A percentile compares a stretch with the other conserved stretches of the same genome.
Evolutionary conservation across 2,888 invertebrate genomes (phyloP).

Genomic region (Eilema sororculum): DNA sequence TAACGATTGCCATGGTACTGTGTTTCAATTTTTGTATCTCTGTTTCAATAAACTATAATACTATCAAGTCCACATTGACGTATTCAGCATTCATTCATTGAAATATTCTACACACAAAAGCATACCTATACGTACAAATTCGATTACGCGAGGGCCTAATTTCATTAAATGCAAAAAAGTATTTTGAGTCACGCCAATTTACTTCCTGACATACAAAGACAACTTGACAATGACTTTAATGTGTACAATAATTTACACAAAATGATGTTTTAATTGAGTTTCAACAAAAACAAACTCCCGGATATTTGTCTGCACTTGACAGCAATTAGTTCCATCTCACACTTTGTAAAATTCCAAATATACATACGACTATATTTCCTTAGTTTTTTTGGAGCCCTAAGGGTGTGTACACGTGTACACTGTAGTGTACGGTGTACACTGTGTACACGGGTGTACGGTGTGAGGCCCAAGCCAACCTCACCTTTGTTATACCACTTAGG

Average conservation of each 20-base stretch:
- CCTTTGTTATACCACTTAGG: too few species aligned
- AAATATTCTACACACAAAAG: background rate
- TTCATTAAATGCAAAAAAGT: conserved; percentile 12
- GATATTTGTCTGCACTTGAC: background rate
- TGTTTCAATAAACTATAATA: background rate
- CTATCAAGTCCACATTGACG: background rate
- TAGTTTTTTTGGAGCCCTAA: too few species aligned
- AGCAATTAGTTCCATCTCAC: background rate
- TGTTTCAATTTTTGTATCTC: too few species aligned
- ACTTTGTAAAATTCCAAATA: background rate
- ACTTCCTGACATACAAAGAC: conserved; percentile 25
- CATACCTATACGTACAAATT: conserved; percentile 1
- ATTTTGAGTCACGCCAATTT: conserved; percentile 18
- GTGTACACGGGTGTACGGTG: too few species aligned
- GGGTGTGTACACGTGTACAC: too few species aligned
- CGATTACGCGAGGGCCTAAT: conserved; percentile 14
- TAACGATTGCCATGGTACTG: too few species aligned
- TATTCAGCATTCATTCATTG: background rate
- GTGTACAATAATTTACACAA: conserved; percentile 19
- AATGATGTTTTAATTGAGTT: conserved; percentile 17
- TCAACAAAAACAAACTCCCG: conserved; percentile 12
- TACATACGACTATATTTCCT: background rate
- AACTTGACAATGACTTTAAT: conserved; percentile 22
- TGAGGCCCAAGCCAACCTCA: too few species aligned
- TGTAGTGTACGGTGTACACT: too few species aligned